A percentile compares a stretch with the other conserved stretches of the same genome.
These are phyloP conservation scores for Colinus virginianus DNA, from an alignment of 2,113 vertebrate species.

Conservation along the genomic window DNA sequence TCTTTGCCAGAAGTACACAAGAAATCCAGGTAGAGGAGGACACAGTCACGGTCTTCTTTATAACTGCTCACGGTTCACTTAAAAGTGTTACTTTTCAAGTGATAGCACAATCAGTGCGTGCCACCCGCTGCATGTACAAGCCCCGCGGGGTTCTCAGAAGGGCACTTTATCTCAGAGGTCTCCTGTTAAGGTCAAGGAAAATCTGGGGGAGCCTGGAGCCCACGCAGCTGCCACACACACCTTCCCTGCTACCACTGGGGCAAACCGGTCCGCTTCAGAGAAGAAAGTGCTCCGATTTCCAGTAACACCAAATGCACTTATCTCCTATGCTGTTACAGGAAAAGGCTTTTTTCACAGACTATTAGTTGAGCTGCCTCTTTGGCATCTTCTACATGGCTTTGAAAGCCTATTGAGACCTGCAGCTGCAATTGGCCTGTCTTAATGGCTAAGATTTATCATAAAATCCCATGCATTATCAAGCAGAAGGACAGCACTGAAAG, in stretches of 20 bases:
- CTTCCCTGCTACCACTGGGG: not conserved
- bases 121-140: accelerated
- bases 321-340: not conserved
- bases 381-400: not conserved
- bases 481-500: not conserved
- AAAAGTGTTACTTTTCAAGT: not conserved
- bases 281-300: not conserved
- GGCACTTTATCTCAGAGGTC: not conserved
- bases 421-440: not conserved
- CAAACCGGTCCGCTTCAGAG: not conserved
- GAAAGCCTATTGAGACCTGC: not conserved
- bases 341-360: not conserved
- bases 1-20: not conserved
- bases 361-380: not conserved
- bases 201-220: not conserved
- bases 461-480: not conserved
- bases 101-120: not conserved
- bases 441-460: not conserved
- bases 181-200: too few relatives aligned
- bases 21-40: not conserved
- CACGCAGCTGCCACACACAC: accelerated
- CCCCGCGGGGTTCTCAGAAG: accelerated
- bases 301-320: not conserved
- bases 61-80: accelerated
- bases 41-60: not conserved